These are phyloP conservation scores for Lomographa bimaculata DNA, from an alignment of 2,888 invertebrate genomes.

Conservation along the genomic window DNA sequence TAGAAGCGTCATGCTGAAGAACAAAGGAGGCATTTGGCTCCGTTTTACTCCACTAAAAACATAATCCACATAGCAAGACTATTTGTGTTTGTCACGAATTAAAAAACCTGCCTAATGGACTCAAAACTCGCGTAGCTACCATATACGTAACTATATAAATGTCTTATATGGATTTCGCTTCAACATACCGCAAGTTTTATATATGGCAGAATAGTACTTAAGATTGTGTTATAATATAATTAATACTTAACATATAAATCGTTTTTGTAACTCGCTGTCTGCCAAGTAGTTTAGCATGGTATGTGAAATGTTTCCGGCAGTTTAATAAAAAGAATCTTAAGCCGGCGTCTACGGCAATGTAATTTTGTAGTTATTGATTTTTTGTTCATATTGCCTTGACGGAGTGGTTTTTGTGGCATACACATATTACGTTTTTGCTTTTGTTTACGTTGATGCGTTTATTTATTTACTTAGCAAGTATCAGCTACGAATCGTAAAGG, in stretches of 20 bases:
- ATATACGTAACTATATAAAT: no score
- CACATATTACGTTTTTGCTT: no score
- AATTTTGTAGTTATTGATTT: constrained; percentile 23
- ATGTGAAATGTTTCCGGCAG: constrained; percentile 9
- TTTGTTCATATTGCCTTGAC: constrained; percentile 11
- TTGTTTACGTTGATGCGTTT: no score
- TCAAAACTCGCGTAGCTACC: constrained; percentile 1
- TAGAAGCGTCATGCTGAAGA: constrained; percentile 75
- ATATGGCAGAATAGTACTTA: constrained; percentile 17
- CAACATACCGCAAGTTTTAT: background rate
- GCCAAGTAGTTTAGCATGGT: constrained; percentile 7
- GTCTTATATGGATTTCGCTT: background rate
- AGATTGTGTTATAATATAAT: constrained; percentile 17
- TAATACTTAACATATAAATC: constrained; percentile 6
- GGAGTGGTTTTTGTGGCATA: constrained; percentile 8
- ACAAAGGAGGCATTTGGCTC: constrained; percentile 74
- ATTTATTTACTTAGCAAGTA: no score
- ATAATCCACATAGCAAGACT: no score
- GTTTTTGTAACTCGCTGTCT: constrained; percentile 6
- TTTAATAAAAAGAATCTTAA: constrained; percentile 9
- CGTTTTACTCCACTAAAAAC: constrained; percentile 48
- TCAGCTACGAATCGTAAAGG: no score
- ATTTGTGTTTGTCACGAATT: no score
- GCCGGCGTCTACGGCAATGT: constrained; percentile 5
- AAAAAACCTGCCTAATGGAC: background rate